Base-by-base conservation (phyloP, 2,888 invertebrate species). In the Tryphoninae sp. region DNA sequence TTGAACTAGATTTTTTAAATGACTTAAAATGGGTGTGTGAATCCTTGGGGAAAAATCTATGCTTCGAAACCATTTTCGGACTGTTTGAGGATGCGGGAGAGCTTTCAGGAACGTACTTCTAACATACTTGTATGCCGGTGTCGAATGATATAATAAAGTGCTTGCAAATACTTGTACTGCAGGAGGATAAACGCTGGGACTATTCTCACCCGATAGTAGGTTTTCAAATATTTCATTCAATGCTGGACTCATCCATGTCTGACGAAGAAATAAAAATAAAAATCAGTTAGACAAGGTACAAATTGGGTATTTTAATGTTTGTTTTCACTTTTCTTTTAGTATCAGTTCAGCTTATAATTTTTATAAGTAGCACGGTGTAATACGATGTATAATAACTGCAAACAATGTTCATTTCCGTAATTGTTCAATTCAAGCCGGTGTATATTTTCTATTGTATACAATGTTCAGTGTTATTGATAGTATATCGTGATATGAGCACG, bases 41-140 rank as follows among this genome's bases (percentile, higher is more conserved):
- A 58, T 58, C 8, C 58, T 13, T 58, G 58, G 58, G 22, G 58
- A 67, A 81, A 81, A 78, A 59, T 78, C 45, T 69, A 85, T 74
- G 22, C 33, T 59, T 16, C 65, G 26, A 49, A 78, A 83, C 83
- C 82, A 86, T 42, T 72, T 82, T 58, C 72, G 42, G 9, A 86
- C 45, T 33, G 83, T 84, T 51, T 55, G 53, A 40, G 78, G 78
- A 71, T 85, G 82, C 19, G 86, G 86, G 55, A 84, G 59, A 49
- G 64, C 61, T 26, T 75, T 74, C 13, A 45, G 9, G 58, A 86
- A 86, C 11, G 64, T 74, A 42, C 78, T 65, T 53, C 82, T 62
- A 1, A 86, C 78, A 81, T 81, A 85, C n/a, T 71, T 19, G 51
- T 78, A 78, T 49, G 71, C 71, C 42, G 78, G 51, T 22, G 58